These are phyloP conservation scores for Heliconius ismenius DNA, from an alignment of 2,888 invertebrate species.

Conservation along the genomic window DNA sequence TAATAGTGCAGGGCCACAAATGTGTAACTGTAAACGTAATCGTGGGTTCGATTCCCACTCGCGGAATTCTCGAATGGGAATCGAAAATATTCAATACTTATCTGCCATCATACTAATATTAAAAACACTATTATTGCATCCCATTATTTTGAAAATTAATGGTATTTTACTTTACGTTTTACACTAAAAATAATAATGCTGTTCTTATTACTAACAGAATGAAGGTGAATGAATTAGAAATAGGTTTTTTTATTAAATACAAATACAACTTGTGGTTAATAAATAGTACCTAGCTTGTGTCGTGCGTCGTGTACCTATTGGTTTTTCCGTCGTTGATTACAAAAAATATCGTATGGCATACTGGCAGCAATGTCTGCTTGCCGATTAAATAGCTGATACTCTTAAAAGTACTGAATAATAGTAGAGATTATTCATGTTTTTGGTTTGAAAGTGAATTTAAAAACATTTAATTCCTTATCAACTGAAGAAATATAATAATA, in stretches of 20 bases:
- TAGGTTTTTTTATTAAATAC: constrained; percentile 5
- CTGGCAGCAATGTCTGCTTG: not conserved
- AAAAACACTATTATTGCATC: no score
- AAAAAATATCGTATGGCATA: not conserved
- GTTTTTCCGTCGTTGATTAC: constrained; percentile 11
- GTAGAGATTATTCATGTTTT: not conserved
- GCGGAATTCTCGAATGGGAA: no score
- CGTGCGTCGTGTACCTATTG: not conserved
- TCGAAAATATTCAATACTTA: no score
- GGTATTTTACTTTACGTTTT: not conserved
- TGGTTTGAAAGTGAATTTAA: not conserved
- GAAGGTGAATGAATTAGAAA: not conserved
- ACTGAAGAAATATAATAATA: no score
- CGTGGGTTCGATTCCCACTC: no score
- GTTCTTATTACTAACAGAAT: not conserved
- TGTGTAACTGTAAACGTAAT: no score
- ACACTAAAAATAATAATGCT: not conserved
- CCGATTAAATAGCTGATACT: not conserved
- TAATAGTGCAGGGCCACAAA: no score
- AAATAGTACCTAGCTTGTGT: not conserved
- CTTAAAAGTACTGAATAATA: not conserved
- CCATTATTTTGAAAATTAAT: no score
- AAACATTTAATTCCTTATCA: not conserved
- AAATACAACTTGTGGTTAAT: not conserved
- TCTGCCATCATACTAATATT: no score